Evolutionary conservation across 1,140 invertebrate genomes (phyloP).

Genomic region (Polypedilum pembai): DNA sequence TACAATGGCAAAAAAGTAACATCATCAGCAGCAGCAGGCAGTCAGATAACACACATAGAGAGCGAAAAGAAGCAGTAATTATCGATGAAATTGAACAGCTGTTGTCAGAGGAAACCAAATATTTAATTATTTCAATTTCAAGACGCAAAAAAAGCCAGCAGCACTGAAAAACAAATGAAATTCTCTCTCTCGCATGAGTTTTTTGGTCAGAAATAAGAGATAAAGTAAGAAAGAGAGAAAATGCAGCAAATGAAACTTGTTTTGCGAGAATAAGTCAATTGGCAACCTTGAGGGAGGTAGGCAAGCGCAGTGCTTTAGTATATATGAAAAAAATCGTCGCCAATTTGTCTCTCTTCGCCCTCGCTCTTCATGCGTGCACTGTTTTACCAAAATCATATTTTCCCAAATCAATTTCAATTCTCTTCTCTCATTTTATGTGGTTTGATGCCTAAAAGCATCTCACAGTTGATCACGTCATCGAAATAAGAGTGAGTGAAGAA

Average conservation of each 20-base stretch:
- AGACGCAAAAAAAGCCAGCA: not conserved
- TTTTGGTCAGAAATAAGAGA: not conserved
- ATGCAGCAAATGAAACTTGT: not conserved
- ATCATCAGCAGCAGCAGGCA: not conserved
- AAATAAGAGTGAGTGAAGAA: not conserved
- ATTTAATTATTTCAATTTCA: constrained; percentile 6
- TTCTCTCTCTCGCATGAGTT: not conserved
- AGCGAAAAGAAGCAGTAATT: constrained; percentile 3
- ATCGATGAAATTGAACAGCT: constrained; percentile 28
- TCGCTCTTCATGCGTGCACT: too few relatives aligned
- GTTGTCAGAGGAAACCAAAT: constrained; percentile 13
- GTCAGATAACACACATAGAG: not conserved
- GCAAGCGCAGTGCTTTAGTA: not conserved
- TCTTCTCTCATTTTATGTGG: too few relatives aligned
- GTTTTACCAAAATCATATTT: too few relatives aligned
- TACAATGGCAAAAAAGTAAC: not conserved
- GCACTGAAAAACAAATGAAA: not conserved
- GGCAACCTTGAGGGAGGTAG: not conserved
- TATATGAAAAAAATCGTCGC: not conserved
- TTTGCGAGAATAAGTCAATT: not conserved
- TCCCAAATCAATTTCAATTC: too few relatives aligned
- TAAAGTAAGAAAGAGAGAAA: not conserved
- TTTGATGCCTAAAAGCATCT: too few relatives aligned
- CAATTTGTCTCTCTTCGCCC: not conserved
- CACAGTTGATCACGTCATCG: not conserved